phyloP scores from a whole-genome alignment of 2,888 invertebrate species.

The Prosapia bicincta region DNA sequence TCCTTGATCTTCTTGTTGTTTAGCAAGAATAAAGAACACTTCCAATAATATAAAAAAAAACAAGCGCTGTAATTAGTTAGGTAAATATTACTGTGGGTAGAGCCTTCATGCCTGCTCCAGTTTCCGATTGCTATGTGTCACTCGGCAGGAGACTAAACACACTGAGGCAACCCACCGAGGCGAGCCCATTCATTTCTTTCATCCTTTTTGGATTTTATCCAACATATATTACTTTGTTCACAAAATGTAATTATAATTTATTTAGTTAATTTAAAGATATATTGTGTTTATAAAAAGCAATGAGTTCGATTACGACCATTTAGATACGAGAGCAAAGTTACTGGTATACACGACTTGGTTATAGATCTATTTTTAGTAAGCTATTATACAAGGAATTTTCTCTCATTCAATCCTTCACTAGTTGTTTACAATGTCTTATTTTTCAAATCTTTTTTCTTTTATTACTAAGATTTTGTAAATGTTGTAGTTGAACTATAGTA shows the following conservation, averaged over 20 bases:
- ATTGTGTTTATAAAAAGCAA: background rate
- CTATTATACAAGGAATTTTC: no score
- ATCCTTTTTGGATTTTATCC: background rate
- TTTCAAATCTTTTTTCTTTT: no score
- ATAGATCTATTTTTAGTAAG: no score
- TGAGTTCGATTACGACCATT: no score
- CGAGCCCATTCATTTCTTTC: background rate
- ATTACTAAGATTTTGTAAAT: no score
- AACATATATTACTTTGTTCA: background rate
- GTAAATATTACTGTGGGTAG: background rate
- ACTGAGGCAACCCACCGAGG: background rate
- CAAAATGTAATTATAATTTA: background rate
- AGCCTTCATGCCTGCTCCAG: background rate
- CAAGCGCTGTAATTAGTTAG: background rate
- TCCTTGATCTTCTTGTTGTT: no score
- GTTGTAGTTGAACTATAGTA: no score
- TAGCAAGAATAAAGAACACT: background rate
- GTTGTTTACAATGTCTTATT: no score
- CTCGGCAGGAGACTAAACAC: slow-evolving; percentile 26
- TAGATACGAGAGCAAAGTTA: no score
- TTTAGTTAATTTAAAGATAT: background rate
- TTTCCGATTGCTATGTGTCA: slow-evolving; percentile 17
- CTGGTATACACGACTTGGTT: no score
- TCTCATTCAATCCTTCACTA: no score
- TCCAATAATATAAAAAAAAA: background rate